A percentile compares a stretch with the other conserved stretches of the same genome.
Evolutionary conservation across 2,797 vertebrate genomes (phyloP).

Genomic region (Clarias platycephalus): DNA sequence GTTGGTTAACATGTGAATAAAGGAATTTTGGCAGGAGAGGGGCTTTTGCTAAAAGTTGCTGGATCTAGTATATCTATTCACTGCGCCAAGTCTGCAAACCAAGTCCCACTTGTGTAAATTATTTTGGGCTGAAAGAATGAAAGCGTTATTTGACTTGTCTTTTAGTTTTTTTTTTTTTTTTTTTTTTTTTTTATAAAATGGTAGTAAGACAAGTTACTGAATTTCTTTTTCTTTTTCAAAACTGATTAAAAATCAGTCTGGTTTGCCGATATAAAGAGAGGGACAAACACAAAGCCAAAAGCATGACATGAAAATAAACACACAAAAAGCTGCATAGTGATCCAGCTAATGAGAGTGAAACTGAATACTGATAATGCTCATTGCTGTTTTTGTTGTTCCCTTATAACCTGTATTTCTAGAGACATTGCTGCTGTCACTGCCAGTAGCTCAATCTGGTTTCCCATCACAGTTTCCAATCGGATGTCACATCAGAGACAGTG

Average conservation of each 20-base stretch:
- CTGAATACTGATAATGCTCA: constrained; percentile 65
- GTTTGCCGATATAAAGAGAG: neutral
- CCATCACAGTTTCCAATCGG: constrained; percentile 18
- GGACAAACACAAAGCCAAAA: neutral
- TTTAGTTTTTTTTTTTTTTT: neutral
- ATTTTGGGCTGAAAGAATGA: constrained; percentile 15
- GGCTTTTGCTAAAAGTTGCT: constrained; percentile 64
- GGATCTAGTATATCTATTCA: constrained; percentile 58
- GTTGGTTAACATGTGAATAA: constrained; percentile 46
- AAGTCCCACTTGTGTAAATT: constrained; percentile 27
- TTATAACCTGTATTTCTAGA: constrained; percentile 63
- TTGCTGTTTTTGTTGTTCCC: constrained; percentile 70
- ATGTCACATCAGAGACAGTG: constrained; percentile 58
- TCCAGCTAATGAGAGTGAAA: constrained; percentile 26
- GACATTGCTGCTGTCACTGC: constrained; percentile 53
- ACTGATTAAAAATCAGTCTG: neutral
- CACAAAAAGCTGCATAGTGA: constrained; percentile 55
- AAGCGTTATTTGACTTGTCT: neutral
- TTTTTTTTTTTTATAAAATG: neutral
- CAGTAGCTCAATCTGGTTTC: constrained; percentile 52
- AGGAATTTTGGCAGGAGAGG: constrained; percentile 39
- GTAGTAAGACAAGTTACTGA: neutral
- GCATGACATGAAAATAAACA: neutral
- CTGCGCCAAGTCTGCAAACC: constrained; percentile 63
- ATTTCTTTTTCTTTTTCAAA: neutral